Base-by-base conservation (phyloP, 2,797 vertebrate genomes). In the Phoeniculus purpureus region DNA sequence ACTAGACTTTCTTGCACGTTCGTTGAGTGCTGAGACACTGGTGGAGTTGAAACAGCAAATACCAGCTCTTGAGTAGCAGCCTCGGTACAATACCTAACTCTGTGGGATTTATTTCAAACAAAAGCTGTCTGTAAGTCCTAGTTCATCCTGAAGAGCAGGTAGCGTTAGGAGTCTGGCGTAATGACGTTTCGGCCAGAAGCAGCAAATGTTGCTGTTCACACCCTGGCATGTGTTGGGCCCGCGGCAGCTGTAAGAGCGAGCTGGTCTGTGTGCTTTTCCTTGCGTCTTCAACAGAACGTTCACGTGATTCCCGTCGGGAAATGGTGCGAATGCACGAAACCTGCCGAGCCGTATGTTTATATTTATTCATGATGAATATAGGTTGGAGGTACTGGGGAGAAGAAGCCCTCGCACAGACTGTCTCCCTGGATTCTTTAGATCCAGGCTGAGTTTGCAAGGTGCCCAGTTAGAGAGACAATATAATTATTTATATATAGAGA, bases 151-250 rank as follows among this genome's bases (percentile, higher is more conserved):
- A 80, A 27, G 50, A 85, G 15, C 15, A 9, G 16, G 65, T 47
- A 64, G 45, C 20, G 4, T 18, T 18, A 8, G 13, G 32, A 32
- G 15, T 20, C 31, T 54, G 60, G 27, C 32, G 85, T 50, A 7
- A 34, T 75, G 60, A 56, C 37, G 31, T 26, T 47, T 21, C 0
- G 1, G 56, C 31, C 48, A 78, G 27, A 47, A 31, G 37, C 47
- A 82, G 48, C 51, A 29, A 47, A 52, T 15, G 23, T 29, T 62
- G 34, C 31, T 64, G 78, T 64, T 77, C 9, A 4, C 1, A 43
- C 0, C 8, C 5, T 1, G 2, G 15, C 3, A 1, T 3, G 14
- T 17, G 15, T 82, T 43, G 66, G 82, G 54, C 50, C 34, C 15
- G 10, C 23, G 51, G 29, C 73, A 74, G 27, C 34, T 62, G 27